Evolutionary conservation across 2,888 invertebrate genomes (phyloP), one percentile per base, ranked within the genome.

Genomic region (Tetheella fluctuosa): DNA sequence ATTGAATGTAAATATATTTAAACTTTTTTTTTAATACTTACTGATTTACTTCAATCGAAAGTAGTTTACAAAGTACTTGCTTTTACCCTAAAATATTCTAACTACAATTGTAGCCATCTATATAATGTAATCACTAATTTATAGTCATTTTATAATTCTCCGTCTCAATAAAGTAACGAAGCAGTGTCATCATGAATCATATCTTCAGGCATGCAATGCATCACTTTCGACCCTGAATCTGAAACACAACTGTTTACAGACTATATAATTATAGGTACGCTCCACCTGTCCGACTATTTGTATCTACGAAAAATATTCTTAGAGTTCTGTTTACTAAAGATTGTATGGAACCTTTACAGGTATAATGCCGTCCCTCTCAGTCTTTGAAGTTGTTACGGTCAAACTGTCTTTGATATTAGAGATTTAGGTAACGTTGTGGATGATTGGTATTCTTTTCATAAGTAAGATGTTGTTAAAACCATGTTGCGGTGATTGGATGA

Each of bases 221-320:
- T 55, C 34, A 55, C 10, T 48, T n/a, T 17, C 20, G 48, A 48
- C 48, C 48, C 20, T 55, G 20, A 34, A 30, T 23, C 55, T 55
- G n/a, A 55, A 34, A 55, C 54, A 17, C 34, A 34, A 34, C 55
- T 55, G 55, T 34, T 23, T 34, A n/a, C 55, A 55, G 20, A 54
- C 13, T 54, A 7, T 34, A 34, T 34, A 7, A 34, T 34, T 13
- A 54, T 54, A 54, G 25, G 25, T 30, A 54, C 54, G 28, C 17
- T 20, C 48, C 48, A 48, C 48, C 48, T 48, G 48, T 48, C n/a
- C 8, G 20, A 48, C 48, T 48, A 48, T 20, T 48, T 48, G 48
- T 48, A 48, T 20, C 6, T 48, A 48, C 10, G 48, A 48, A 48
- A 17, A n/a, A 48, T 48, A 48, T 48, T 48, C 20, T 10, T 2